Evolutionary conservation across 2,888 invertebrate species (phyloP).

Genomic region (Melinaea marsaeus): DNA sequence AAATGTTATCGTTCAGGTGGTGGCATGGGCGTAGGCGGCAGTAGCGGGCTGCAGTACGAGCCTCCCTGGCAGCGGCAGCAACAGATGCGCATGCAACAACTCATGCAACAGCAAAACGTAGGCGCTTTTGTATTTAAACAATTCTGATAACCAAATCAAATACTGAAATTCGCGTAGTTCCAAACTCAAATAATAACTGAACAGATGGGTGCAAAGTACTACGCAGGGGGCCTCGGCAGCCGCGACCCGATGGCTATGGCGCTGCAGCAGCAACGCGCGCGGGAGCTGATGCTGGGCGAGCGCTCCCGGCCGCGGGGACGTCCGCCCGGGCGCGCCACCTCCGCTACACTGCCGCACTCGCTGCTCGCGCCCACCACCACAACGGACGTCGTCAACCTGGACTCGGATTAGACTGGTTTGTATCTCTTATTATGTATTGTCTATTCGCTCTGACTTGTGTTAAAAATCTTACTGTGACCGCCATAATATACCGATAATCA

Average conservation of each 20-base stretch:
- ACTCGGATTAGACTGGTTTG: conserved; percentile 52
- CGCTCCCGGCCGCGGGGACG: conserved; percentile 39
- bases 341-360: conserved; percentile 32
- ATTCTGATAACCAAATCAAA: neutral
- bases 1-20: conserved; percentile 10
- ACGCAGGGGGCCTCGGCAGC: conserved; percentile 74
- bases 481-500: too few species aligned
- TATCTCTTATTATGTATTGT: neutral
- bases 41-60: conserved; percentile 69
- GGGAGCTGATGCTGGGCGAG: conserved; percentile 65
- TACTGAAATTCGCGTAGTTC: neutral
- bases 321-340: conserved; percentile 36
- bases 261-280: conserved; percentile 67
- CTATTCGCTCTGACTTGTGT: too few species aligned
- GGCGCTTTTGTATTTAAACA: conserved; percentile 26
- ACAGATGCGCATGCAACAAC: conserved; percentile 64
- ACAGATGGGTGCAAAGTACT: conserved; percentile 68
- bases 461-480: too few species aligned
- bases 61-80: conserved; percentile 74
- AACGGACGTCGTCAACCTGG: conserved; percentile 64
- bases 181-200: conserved; percentile 1
- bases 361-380: conserved; percentile 37
- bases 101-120: conserved; percentile 67
- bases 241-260: conserved; percentile 75
- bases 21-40: conserved; percentile 45